Base-by-base conservation (phyloP, 1,140 invertebrate genomes). In the Polypedilum pembai region DNA sequence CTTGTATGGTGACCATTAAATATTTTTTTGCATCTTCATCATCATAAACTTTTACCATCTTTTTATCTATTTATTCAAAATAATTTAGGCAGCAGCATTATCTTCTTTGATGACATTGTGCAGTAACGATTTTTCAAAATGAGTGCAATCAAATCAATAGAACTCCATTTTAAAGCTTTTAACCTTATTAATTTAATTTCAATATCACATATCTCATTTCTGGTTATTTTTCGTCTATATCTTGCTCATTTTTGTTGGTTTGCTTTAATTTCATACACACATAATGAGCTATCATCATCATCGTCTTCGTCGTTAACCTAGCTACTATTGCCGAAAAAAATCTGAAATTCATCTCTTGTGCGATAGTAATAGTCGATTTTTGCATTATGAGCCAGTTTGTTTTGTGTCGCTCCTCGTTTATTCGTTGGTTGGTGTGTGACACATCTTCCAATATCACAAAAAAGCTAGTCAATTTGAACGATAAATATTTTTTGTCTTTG, bases 371-470 rank as follows among this genome's bases (percentile, higher is more conserved):
- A 18, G 65, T 69, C 10, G 0, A 18, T 69, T 69, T 69, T 69
- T 69, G 65, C 65, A 69, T 69, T 69, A 18, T 8, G 20, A 69
- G 65, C 20, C 5, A 69, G 65, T 69, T 69, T 69, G 5, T 69
- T 56, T 56, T 56, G 45, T 56, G 12, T 56, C 45, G 12, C n/a
- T 56, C n/a, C 45, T 33, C 24, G 24, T 33, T 33, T 5, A 5
- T 33, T 5, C 24, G 24, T 33, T 33, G 24, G 24, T 33, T 33
- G 12, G 8, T 18, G 65, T 69, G 65, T 69, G 65, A 69, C 65
- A 69, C 65, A 69, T 69, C 65, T 69, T 69, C 65, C 65, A 69
- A 69, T 69, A 69, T 20, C 20, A 20, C 18, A 18, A n/a, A 21
- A 69, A n/a, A 20, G n/a, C 18, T 69, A 18, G 65, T 10, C 65